A percentile compares a stretch with the other conserved stretches of the same genome.
These are phyloP conservation scores for Zaprionus camerounensis DNA, from an alignment of 1,140 invertebrate species.

Conservation along the genomic window DNA sequence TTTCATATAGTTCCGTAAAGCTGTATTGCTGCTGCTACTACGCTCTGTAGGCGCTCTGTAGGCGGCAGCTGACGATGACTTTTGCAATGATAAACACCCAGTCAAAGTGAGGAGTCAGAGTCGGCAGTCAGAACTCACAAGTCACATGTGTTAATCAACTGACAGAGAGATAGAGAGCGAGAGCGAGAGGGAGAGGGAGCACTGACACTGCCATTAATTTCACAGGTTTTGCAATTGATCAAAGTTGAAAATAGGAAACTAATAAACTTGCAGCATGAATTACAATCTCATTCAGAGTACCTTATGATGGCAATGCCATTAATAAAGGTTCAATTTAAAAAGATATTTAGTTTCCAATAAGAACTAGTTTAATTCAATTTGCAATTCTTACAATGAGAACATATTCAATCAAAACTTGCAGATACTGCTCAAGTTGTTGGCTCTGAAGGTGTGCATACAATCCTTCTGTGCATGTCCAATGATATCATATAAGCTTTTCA, in stretches of 20 bases:
- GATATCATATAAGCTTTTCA: background rate
- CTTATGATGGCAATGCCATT: background rate
- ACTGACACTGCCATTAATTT: background rate
- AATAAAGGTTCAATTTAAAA: background rate
- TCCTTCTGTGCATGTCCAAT: background rate
- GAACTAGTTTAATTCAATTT: too few species aligned
- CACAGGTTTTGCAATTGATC: background rate
- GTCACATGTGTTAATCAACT: slow-evolving; percentile 35
- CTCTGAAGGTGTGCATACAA: too few species aligned
- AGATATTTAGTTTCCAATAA: too few species aligned
- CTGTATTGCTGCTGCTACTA: slow-evolving; percentile 34
- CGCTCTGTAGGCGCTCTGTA: slow-evolving; percentile 1
- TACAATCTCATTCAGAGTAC: background rate
- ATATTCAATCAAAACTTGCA: too few species aligned
- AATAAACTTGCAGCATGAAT: background rate
- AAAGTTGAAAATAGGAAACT: background rate
- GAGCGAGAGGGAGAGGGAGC: background rate
- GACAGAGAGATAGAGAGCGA: background rate
- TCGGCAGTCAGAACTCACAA: slow-evolving; percentile 1
- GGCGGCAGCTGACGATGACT: slow-evolving; percentile 3
- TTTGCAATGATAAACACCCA: slow-evolving; percentile 8
- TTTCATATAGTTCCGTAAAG: slow-evolving; percentile 66
- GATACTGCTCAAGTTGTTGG: too few species aligned
- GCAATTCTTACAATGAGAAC: too few species aligned
- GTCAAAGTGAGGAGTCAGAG: background rate